Evolutionary conservation across 1,140 invertebrate species (phyloP).

Genomic region (Hylaeus anthracinus): DNA sequence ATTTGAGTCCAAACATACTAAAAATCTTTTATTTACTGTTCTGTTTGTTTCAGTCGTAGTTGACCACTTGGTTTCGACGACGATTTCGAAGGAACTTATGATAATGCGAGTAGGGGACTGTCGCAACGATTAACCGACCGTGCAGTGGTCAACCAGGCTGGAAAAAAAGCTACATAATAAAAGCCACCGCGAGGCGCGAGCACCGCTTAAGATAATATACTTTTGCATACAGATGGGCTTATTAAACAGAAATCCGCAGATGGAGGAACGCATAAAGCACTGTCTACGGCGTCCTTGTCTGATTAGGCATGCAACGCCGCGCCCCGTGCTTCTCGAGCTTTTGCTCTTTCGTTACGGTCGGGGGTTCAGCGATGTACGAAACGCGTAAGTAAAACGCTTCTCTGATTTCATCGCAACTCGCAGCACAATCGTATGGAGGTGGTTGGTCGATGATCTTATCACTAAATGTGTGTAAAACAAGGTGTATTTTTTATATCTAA

Average conservation of each 20-base stretch:
- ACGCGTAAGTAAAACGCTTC: slow-evolving; percentile 42
- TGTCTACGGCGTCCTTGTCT: slow-evolving; percentile 53
- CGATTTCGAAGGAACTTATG: neutral
- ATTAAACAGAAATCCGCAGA: slow-evolving; percentile 61
- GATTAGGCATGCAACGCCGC: slow-evolving; percentile 55
- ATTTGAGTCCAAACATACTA: no score
- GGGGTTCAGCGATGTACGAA: neutral
- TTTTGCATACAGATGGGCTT: slow-evolving; percentile 62
- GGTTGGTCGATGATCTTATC: neutral
- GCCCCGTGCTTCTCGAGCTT: neutral
- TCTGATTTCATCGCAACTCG: slow-evolving; percentile 20
- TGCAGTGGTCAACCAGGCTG: neutral
- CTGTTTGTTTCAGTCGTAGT: no score
- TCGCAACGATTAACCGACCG: neutral
- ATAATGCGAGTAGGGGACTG: neutral
- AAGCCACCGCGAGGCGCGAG: slow-evolving; percentile 9
- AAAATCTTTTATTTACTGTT: no score
- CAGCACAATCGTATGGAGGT: neutral
- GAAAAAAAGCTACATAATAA: slow-evolving; percentile 29
- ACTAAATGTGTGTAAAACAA: neutral
- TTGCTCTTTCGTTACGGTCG: slow-evolving; percentile 9
- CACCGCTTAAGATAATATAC: slow-evolving; percentile 55
- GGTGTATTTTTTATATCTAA: no score
- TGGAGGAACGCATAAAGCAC: slow-evolving; percentile 55
- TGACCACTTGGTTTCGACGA: no score